phyloP scores from a whole-genome alignment of 1,140 invertebrate species.

The Drosophila asahinai region DNA sequence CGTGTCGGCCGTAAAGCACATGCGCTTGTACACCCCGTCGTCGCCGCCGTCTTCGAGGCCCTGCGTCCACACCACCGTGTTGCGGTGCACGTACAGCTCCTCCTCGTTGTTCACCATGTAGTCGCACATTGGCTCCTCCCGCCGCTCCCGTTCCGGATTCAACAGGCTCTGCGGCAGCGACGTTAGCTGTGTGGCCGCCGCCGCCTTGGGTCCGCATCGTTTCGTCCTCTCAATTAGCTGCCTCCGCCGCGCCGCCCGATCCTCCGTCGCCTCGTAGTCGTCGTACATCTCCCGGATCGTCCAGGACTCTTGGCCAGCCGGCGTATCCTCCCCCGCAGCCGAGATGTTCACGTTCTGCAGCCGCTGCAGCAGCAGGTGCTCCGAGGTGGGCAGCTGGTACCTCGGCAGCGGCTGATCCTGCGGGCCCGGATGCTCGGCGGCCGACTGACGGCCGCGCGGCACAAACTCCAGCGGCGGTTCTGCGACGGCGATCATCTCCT shows the following conservation, averaged over 20 bases:
- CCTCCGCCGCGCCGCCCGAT: slow-evolving; percentile 60
- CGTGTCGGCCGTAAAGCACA: slow-evolving; percentile 92
- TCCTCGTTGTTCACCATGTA: slow-evolving; percentile 88
- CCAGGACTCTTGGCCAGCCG: slow-evolving; percentile 89
- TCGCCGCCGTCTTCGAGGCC: slow-evolving; percentile 69
- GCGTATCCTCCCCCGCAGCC: slow-evolving; percentile 86
- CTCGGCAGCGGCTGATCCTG: slow-evolving; percentile 77
- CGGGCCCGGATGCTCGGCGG: slow-evolving; percentile 91
- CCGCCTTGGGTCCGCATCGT: slow-evolving; percentile 63
- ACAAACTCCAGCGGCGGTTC: slow-evolving; percentile 90
- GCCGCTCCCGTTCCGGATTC: slow-evolving; percentile 29
- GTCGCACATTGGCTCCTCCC: slow-evolving; percentile 74
- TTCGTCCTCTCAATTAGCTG: slow-evolving; percentile 66
- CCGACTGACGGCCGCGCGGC: slow-evolving; percentile 93
- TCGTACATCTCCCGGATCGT: slow-evolving; percentile 87
- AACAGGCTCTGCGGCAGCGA: slow-evolving; percentile 55
- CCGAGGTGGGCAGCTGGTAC: slow-evolving; percentile 79
- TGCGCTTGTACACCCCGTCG: slow-evolving; percentile 86
- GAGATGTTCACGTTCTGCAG: slow-evolving; percentile 90
- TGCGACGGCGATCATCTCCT: slow-evolving; percentile 81
- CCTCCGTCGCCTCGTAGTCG: slow-evolving; percentile 59
- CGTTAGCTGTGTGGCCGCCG: slow-evolving; percentile 65
- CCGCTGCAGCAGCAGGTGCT: slow-evolving; percentile 89
- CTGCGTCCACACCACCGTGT: slow-evolving; percentile 92
- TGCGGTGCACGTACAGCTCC: slow-evolving; percentile 94